Base-by-base conservation (phyloP, 2,797 vertebrate genomes). In the Sebastiscus tertius region DNA sequence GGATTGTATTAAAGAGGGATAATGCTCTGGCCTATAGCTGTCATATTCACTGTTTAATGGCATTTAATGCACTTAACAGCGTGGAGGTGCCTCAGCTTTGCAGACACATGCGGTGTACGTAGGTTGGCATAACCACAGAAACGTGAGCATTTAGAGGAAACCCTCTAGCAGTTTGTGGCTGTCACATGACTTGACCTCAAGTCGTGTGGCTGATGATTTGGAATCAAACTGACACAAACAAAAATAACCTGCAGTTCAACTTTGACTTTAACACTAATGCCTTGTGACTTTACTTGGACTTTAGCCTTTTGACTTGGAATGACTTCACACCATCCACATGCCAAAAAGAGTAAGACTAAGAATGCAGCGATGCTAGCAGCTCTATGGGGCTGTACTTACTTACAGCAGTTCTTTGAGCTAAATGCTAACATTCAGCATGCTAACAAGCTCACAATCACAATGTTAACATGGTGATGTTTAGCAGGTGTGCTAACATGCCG, bases 11-110 rank as follows among this genome's bases (percentile, higher is more conserved):
- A 79, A 55, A 83, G 68, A 49, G 22, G 58, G 39, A 26, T 74
- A 83, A 72, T 75, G 70, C 27, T 80, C 39, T 56, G 55, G 49
- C 68, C 54, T 46, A 16, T 54, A 59, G 66, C 75, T 77, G 81
- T 76, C 80, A 83, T 79, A 81, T 54, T 72, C 67, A 65, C 72
- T 77, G 64, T 63, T 82, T 87, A 82, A 85, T 79, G 77, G 63
- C 64, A 67, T 82, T 87, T 73, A 76, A 80, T 77, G 55, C 72
- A 80, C 74, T 79, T 65, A 46, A 39, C 18, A 58, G 52, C 64
- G 49, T 56, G 42, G 62, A 42, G 58, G 16, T 31, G 33, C 29
- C 64, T 64, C 52, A 34, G 67, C 69, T 69, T 34, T 75, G 60
- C 34, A 36, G 54, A 70, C 42, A 54, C n/a, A 56, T 75, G 34